Base-by-base conservation (phyloP, 2,113 vertebrate genomes). In the Lophochroa leadbeateri region DNA sequence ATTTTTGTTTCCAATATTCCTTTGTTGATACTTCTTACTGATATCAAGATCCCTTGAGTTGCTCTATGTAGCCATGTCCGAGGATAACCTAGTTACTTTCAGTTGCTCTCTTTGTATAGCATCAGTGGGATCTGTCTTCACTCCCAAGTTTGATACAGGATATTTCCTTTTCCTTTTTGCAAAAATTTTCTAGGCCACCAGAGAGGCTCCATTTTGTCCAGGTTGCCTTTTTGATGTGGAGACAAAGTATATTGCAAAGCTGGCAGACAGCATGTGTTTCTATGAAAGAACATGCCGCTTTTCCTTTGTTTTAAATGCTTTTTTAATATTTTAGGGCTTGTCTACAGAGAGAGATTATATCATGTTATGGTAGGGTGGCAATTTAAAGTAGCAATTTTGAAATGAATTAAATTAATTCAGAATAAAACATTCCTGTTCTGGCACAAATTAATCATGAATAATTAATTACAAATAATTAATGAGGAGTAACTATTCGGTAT, bases 391-490 rank as follows among this genome's bases (percentile, higher is more conserved):
- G 94, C 93, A 95, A 94, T 96, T 94, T 96, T 96, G 87, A 96
- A 95, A 94, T 94, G 57, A 95, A 96, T 96, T 94, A 96, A 96
- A 96, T 96, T 96, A 96, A 96, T 93, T 94, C 93, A 77, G 94
- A 95, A 94, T 96, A 95, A 96, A 96, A 94, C 90, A 96, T 95
- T 93, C 82, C 78, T 95, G 84, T 96, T 94, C 94, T 97, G 92
- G 90, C 90, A 93, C 93, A 97, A 96, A 96, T 96, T 94, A 96
- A 94, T 97, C 82, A 96, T 96, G 92, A 96, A 97, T 97, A 97
- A 95, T 97, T 95, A 96, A 97, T 91, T 93, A 16, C 78, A 95
- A 95, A 96, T 96, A 96, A 96, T 95, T 96, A 97, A 96, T 88
- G 91, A 89, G 89, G 68, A 96, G 75, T 94, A 95, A 96, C 94